Percentiles rank a stretch among this genome's conserved stretches.
These are phyloP conservation scores for Scolopax rusticola DNA, from an alignment of 2,797 vertebrate species.

Conservation along the genomic window DNA sequence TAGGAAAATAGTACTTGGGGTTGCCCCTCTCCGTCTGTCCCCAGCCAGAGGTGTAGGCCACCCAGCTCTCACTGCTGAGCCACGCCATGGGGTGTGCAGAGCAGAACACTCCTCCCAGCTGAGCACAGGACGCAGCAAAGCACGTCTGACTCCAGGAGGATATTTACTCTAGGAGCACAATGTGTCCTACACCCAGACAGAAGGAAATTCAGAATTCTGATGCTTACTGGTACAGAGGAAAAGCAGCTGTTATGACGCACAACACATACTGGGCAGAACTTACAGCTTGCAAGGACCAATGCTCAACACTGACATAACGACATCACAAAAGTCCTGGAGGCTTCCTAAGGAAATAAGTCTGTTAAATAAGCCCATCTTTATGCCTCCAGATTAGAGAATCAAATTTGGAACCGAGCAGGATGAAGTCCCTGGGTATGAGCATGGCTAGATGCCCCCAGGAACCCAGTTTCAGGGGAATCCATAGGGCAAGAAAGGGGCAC, in stretches of 20 bases:
- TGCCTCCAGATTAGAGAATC: neutral
- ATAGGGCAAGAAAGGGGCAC: neutral
- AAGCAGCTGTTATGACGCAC: neutral
- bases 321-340: neutral
- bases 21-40: neutral
- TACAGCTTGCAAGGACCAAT: neutral
- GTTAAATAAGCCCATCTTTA: neutral
- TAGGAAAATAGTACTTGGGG: neutral
- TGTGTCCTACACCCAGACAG: conserved; percentile 7
- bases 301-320: neutral
- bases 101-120: neutral
- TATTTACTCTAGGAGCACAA: neutral
- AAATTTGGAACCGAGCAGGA: neutral
- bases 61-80: neutral
- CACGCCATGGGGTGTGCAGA: neutral
- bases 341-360: neutral
- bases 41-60: neutral
- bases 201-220: conserved; percentile 17
- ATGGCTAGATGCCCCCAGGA: neutral
- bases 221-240: neutral
- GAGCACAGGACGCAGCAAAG: neutral
- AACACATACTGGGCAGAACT: neutral
- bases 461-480: neutral
- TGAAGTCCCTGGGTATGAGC: neutral
- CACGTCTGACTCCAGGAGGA: neutral